Conservation (phyloP, 2,797 vertebrate species). For the Falco novaeseelandiae region DNA sequence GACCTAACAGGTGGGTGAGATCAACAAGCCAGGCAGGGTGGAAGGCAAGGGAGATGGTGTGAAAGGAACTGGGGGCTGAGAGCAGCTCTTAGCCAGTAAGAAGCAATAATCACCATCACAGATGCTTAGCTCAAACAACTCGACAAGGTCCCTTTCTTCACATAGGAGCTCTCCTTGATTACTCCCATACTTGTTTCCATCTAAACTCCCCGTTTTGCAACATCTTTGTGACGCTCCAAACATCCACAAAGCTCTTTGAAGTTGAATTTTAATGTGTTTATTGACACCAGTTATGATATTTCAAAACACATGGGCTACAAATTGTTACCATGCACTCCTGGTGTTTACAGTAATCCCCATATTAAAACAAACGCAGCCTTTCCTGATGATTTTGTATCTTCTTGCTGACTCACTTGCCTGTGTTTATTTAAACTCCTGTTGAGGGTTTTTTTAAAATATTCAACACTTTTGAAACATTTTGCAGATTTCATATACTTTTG, state of each 20-base stretch:
- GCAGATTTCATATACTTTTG: not conserved
- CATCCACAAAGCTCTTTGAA: slow-evolving; percentile 77
- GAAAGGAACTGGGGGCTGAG: not conserved
- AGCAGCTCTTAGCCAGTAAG: not conserved
- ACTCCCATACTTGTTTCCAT: slow-evolving; percentile 25
- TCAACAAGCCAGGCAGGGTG: not conserved
- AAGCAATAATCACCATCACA: slow-evolving; percentile 51
- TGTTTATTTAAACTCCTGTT: slow-evolving; percentile 62
- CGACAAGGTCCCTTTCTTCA: slow-evolving; percentile 19
- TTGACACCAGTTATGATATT: slow-evolving; percentile 74
- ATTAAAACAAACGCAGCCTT: slow-evolving; percentile 72
- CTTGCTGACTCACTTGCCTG: slow-evolving; percentile 40
- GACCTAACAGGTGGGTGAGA: not conserved
- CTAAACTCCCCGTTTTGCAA: not conserved
- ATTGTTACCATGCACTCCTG: slow-evolving; percentile 80
- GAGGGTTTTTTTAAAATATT: not conserved
- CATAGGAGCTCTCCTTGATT: slow-evolving; percentile 14
- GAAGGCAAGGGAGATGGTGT: not conserved
- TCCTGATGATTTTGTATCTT: slow-evolving; percentile 67
- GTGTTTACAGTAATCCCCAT: slow-evolving; percentile 67
- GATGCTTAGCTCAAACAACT: slow-evolving; percentile 41
- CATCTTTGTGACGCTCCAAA: slow-evolving; percentile 49
- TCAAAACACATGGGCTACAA: slow-evolving; percentile 75
- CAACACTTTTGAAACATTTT: not conserved
- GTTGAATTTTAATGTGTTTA: slow-evolving; percentile 79